Conservation (phyloP, 2,113 vertebrate genomes). For the Psammodynastes pulverulentus region DNA sequence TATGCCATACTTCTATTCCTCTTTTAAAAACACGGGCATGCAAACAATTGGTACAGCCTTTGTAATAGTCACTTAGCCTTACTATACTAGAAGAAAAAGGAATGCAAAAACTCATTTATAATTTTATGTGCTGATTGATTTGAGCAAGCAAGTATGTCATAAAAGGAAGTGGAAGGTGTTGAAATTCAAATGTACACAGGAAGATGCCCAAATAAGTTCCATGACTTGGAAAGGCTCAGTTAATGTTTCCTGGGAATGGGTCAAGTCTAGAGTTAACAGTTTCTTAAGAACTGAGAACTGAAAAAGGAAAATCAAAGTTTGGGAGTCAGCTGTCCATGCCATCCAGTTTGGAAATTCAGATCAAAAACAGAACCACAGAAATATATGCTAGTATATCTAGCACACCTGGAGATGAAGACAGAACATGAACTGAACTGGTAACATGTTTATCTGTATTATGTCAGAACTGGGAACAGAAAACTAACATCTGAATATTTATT, state of each 20-base stretch:
- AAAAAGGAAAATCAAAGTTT: not conserved
- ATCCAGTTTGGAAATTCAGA: not conserved
- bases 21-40: not conserved
- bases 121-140: not conserved
- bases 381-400: not conserved
- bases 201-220: not conserved
- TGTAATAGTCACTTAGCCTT: not conserved
- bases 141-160: not conserved
- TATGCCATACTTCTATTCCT: not conserved
- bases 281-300: not conserved
- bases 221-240: not conserved
- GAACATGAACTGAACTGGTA: not conserved
- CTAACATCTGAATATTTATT: not conserved
- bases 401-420: not conserved
- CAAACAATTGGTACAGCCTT: not conserved
- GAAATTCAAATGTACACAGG: not conserved
- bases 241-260: not conserved
- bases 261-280: not conserved
- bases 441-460: not conserved
- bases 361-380: not conserved
- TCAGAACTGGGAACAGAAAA: not conserved
- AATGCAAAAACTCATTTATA: not conserved
- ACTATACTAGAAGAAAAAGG: not conserved
- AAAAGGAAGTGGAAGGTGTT: not conserved
- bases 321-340: not conserved